These are phyloP conservation scores for Platycercus adscitus DNA, from an alignment of 2,113 vertebrate species.

Conservation along the genomic window DNA sequence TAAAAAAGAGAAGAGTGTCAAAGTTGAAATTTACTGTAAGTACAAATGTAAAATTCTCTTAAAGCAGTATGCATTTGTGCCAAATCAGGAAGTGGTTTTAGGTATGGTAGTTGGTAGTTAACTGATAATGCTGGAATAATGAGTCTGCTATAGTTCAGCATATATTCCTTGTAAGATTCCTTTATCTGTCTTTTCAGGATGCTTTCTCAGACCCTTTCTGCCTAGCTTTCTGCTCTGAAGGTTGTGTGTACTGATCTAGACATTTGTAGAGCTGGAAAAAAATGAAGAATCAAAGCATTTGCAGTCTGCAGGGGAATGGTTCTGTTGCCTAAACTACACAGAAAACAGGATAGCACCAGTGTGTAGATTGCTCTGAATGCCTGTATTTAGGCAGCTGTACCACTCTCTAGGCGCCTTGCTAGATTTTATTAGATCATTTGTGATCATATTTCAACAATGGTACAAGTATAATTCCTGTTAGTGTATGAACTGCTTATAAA, in stretches of 20 bases:
- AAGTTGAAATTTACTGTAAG: constrained; percentile 79
- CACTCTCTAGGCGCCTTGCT: background rate
- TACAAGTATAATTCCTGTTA: background rate
- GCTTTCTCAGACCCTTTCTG: background rate
- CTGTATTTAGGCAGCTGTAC: background rate
- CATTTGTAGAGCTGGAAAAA: background rate
- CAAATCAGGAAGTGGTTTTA: background rate
- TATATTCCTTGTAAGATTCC: background rate
- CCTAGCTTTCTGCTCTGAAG: background rate
- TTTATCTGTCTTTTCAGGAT: background rate
- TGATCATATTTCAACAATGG: background rate
- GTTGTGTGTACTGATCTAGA: background rate
- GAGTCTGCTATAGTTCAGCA: background rate
- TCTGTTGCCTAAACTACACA: background rate
- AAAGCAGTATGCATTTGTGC: background rate
- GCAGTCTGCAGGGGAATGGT: background rate
- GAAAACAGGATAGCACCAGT: background rate
- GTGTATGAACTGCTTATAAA: background rate
- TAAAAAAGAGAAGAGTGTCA: constrained; percentile 53
- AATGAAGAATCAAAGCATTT: background rate
- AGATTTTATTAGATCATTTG: background rate
- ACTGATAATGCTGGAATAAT: background rate
- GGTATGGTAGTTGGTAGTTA: background rate
- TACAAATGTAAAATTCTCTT: background rate
- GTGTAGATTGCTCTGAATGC: background rate